These are phyloP conservation scores for Tachina grossa DNA, from an alignment of 2,888 invertebrate species.

Conservation along the genomic window DNA sequence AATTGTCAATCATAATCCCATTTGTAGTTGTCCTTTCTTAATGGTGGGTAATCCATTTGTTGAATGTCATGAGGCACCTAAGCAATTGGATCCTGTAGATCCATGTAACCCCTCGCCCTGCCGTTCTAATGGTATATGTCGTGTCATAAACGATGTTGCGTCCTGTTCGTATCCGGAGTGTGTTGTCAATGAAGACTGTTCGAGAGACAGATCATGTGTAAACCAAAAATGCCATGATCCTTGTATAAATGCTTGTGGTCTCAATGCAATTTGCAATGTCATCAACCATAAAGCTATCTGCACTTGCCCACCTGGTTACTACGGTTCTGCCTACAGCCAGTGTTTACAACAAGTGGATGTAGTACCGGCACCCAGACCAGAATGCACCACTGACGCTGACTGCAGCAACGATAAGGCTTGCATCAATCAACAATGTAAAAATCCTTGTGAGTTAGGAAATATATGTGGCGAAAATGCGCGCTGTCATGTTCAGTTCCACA, in stretches of 20 bases:
- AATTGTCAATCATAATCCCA: slow-evolving; percentile 92
- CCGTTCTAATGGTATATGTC: slow-evolving; percentile 91
- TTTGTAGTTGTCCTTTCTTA: slow-evolving; percentile 90
- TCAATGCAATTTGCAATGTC: slow-evolving; percentile 91
- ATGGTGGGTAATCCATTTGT: slow-evolving; percentile 92
- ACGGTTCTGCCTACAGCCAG: slow-evolving; percentile 90
- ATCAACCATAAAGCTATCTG: slow-evolving; percentile 93
- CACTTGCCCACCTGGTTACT: slow-evolving; percentile 90
- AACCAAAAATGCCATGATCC: slow-evolving; percentile 93
- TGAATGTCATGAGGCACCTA: slow-evolving; percentile 84
- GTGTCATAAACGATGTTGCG: slow-evolving; percentile 87
- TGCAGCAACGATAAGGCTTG: slow-evolving; percentile 93
- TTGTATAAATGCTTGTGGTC: slow-evolving; percentile 91
- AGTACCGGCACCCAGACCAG: slow-evolving; percentile 86
- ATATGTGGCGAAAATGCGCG: slow-evolving; percentile 91
- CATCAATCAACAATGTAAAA: slow-evolving; percentile 88
- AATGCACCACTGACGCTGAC: slow-evolving; percentile 90
- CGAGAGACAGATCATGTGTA: slow-evolving; percentile 91
- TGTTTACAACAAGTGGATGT: slow-evolving; percentile 85
- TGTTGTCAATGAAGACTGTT: slow-evolving; percentile 93
- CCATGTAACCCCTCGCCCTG: slow-evolving; percentile 95
- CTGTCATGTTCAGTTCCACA: slow-evolving; percentile 90
- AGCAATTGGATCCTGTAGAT: slow-evolving; percentile 83
- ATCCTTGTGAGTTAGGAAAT: slow-evolving; percentile 88
- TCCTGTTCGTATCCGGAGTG: slow-evolving; percentile 93